Evolutionary conservation across 2,797 vertebrate species (phyloP).

Genomic region (Falco berigora): DNA sequence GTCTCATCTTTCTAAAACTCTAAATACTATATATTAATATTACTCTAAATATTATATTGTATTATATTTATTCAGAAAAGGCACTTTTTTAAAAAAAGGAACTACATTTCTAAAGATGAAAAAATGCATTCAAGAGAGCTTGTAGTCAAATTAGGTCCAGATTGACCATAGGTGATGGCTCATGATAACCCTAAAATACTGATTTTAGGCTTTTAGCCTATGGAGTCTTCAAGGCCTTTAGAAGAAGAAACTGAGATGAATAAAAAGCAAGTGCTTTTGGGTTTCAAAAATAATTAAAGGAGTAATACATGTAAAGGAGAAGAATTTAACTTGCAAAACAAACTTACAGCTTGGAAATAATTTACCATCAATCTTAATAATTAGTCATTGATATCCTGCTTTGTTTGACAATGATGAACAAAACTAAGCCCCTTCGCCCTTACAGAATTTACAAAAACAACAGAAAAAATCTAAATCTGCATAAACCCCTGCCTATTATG

Average conservation of each 20-base stretch:
- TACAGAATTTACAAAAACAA: not conserved
- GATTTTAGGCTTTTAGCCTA: not conserved
- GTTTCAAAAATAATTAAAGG: not conserved
- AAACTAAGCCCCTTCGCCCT: not conserved
- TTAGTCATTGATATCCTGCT: not conserved
- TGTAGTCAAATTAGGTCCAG: not conserved
- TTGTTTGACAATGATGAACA: not conserved
- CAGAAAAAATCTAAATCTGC: not conserved
- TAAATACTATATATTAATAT: not conserved
- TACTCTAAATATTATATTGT: not conserved
- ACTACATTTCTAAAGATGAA: not conserved
- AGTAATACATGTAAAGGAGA: not conserved
- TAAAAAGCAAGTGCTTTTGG: not conserved
- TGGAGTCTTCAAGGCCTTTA: not conserved
- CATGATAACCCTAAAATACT: not conserved
- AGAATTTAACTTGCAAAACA: not conserved
- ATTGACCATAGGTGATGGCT: not conserved
- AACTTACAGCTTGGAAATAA: not conserved
- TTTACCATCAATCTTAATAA: not conserved
- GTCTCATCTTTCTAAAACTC: not conserved
- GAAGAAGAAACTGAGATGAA: not conserved
- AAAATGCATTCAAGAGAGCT: not conserved
- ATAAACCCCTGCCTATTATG: not conserved
- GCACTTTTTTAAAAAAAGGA: not conserved
- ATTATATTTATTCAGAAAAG: not conserved